phyloP scores from a whole-genome alignment of 2,888 invertebrate species.

The Biston stratarius region DNA sequence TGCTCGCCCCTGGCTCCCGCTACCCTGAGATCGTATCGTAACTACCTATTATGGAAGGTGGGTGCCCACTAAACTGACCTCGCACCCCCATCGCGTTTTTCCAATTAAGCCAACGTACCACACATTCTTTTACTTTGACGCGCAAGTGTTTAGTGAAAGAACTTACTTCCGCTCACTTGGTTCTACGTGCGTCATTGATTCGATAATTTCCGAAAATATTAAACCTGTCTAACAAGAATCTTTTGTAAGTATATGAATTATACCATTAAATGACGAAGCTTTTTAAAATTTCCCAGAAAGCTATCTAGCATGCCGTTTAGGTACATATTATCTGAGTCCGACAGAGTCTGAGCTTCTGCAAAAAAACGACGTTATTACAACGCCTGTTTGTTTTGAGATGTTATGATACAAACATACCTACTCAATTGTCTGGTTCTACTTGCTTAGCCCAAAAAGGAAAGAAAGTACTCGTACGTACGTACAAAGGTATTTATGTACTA shows the following conservation, averaged over 20 bases:
- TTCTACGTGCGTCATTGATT: slow-evolving; percentile 42
- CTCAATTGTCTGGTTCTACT: too few species aligned
- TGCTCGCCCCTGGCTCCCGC: slow-evolving; percentile 22
- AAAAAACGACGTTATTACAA: too few species aligned
- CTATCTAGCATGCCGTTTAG: background rate
- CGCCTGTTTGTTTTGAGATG: too few species aligned
- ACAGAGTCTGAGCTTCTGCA: too few species aligned
- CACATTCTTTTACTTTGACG: slow-evolving; percentile 75
- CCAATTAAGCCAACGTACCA: slow-evolving; percentile 78
- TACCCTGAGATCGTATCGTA: slow-evolving; percentile 77
- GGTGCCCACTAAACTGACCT: slow-evolving; percentile 82
- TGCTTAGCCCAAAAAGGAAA: too few species aligned
- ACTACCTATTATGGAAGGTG: slow-evolving; percentile 79
- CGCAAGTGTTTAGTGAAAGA: slow-evolving; percentile 70
- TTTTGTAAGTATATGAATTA: background rate
- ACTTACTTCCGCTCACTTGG: slow-evolving; percentile 54
- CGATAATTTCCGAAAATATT: slow-evolving; percentile 5
- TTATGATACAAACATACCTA: too few species aligned
- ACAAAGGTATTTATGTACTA: background rate
- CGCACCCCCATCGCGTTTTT: slow-evolving; percentile 86
- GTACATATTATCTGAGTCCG: too few species aligned
- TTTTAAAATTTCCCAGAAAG: background rate
- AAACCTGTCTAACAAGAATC: background rate
- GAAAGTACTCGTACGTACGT: too few species aligned
- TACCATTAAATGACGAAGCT: too few species aligned